Evolutionary conservation across 2,888 invertebrate species (phyloP).

Genomic region (Buathra laborator): DNA sequence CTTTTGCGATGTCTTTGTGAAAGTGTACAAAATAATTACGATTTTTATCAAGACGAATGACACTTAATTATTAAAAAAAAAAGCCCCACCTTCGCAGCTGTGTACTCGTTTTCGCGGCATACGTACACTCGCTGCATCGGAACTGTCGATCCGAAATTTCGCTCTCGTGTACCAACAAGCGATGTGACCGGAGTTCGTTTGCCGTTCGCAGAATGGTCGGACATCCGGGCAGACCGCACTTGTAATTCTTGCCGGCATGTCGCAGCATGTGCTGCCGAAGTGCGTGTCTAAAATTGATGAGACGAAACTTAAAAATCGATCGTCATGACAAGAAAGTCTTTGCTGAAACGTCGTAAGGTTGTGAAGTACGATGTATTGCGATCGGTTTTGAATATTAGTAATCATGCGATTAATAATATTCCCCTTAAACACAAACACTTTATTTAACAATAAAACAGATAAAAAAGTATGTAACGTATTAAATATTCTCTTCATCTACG

Average conservation of each 20-base stretch:
- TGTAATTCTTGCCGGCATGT: conserved; percentile 87
- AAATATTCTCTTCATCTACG: no score
- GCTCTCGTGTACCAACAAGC: conserved; percentile 86
- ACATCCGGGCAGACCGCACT: conserved; percentile 87
- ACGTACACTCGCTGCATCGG: conserved; percentile 87
- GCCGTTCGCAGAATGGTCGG: conserved; percentile 87
- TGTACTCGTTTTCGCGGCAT: conserved; percentile 83
- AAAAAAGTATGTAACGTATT: no score
- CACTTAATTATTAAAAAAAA: not conserved
- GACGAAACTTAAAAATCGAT: not conserved
- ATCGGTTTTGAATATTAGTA: no score
- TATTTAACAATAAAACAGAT: no score
- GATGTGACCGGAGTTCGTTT: conserved; percentile 87
- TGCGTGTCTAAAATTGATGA: conserved; percentile 85
- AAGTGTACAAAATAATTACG: not conserved
- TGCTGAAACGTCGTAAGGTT: no score
- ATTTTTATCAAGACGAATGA: conserved; percentile 76
- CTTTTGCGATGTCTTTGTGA: conserved; percentile 76
- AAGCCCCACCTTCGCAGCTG: conserved; percentile 86
- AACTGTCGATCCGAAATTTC: conserved; percentile 86
- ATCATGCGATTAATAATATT: no score
- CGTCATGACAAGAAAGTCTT: no score
- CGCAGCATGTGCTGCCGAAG: conserved; percentile 88
- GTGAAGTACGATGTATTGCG: no score
- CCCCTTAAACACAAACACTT: no score